Base-by-base conservation (phyloP, 2,888 invertebrate genomes). In the Caradrina kadenii region DNA sequence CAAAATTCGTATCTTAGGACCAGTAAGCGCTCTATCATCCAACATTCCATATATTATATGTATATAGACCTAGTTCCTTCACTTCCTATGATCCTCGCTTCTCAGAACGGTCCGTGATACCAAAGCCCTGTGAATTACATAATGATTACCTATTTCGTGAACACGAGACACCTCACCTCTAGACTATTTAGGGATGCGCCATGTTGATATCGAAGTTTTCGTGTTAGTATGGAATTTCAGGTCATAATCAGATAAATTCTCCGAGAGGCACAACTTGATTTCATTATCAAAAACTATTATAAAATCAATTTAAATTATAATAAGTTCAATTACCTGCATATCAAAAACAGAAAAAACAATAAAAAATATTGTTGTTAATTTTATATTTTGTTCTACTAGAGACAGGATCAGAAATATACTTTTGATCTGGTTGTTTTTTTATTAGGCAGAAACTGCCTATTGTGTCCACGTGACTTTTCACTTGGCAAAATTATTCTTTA, bases 81-180 rank as follows among this genome's bases (percentile, higher is more conserved):
- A 77, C 79, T 83, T 79, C 76, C 75, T 81, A 72, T 82, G 86
- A 85, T 82, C 86, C 73, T 77, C 69, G 76, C 75, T 89, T 91
- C 91, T 84, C 76, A 87, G 92, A 92, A 90, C 84, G 35, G 60
- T 59, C 76, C 79, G 75, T 69, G 82, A 79, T 71, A 75, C 64
- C 64, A 31, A 70, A 69, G 77, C 77, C 70, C 72, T 78, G 89
- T 89, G 92, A 91, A 94, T 94, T 93, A 90, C 92, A 92, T 94
- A 94, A 94, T 94, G 93, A 93, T 91, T 89, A 88, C 91, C 89
- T 92, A 92, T 92, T 91, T 92, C 86, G 89, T 89, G 90, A 88
- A 90, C 88, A 88, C 84, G 88, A 83, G 81, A 86, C 86, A 88
- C 88, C 86, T 85, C 79, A 84, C 83, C 85, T 85, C 82, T 72